Percentiles rank a stretch among this genome's conserved stretches.
These are phyloP conservation scores for Sminthurinus signatus DNA, from an alignment of 1,140 invertebrate genomes.

Conservation along the genomic window DNA sequence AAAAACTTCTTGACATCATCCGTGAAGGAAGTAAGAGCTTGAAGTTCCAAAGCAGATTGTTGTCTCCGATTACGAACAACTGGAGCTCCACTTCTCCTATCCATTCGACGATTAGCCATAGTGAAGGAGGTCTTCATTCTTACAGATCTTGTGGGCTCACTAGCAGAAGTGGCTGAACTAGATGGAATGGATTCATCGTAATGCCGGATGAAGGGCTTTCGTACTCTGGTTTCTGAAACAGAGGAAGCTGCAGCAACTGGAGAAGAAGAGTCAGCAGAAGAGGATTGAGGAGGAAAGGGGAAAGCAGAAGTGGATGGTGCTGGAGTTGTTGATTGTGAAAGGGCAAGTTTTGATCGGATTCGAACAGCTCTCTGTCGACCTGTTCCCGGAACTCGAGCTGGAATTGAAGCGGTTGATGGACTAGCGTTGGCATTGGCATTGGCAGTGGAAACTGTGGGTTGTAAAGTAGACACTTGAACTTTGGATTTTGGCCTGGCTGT, in stretches of 20 bases:
- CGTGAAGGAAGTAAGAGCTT: conserved; percentile 19
- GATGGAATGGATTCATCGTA: neutral
- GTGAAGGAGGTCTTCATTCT: no score
- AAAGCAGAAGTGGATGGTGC: neutral
- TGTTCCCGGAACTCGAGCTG: no score
- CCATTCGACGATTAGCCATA: neutral
- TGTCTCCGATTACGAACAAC: neutral
- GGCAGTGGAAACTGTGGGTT: neutral
- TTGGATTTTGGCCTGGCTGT: neutral
- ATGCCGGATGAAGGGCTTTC: neutral
- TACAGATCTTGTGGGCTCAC: no score
- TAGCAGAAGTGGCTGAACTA: neutral
- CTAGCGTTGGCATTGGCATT: neutral
- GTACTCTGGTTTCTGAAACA: neutral
- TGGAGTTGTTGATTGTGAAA: neutral
- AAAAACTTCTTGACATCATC: conserved; percentile 40
- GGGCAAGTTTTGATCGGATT: neutral
- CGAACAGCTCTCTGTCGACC: neutral
- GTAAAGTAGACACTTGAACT: no score
- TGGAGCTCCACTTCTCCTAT: no score
- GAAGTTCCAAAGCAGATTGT: neutral
- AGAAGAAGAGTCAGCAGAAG: neutral
- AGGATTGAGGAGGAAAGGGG: neutral
- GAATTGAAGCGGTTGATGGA: neutral
- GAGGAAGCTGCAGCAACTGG: neutral